Evolutionary conservation across 2,888 invertebrate genomes (phyloP), one percentile per base, ranked within the genome.

Genomic region (Tinea trinotella): DNA sequence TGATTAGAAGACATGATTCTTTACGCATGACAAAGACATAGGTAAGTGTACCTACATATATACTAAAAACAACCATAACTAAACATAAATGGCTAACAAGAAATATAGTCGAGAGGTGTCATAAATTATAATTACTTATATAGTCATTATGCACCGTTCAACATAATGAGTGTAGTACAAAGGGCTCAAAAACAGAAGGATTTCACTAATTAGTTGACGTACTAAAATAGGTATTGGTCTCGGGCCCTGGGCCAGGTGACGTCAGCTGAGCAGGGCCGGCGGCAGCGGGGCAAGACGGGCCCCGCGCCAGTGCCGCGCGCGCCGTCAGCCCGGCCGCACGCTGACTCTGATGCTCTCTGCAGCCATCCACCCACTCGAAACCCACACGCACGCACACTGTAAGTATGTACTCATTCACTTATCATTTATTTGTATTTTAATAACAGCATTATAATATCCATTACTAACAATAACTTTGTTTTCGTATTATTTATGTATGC

Each of bases 181-280:
- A 52, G 30, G 30, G 52, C 30, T 10, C 12, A 4, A n/a, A 5
- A 17, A 24, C 17, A 24, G 35, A 53, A 35, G 35, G 36, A 20
- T 19, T 15, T 53, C 20, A 6, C 17, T 53, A 40, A 53, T 53
- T 18, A 40, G 35, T 40, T 15, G 19, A 12, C 13, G 35, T 35
- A 24, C 75, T 75, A 79, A 82, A 85, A 84, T 85, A 85, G 84
- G 81, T 71, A 71, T 68, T 70, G 68, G 67, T 66, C 74, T 70
- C 83, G 83, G 83, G 84, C 84, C 84, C 83, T 82, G 84, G 83
- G 82, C 81, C 82, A 80, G 83, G 75, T 84, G 84, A 84, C 84
- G 84, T 84, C 81, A 84, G 67, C 76, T 74, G 72, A 75, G 72
- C 77, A 77, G 56, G 76, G 70, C 62, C 74, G 71, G 56, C 76